Conservation (phyloP, 2,888 invertebrate species). For the Myopa testacea region DNA sequence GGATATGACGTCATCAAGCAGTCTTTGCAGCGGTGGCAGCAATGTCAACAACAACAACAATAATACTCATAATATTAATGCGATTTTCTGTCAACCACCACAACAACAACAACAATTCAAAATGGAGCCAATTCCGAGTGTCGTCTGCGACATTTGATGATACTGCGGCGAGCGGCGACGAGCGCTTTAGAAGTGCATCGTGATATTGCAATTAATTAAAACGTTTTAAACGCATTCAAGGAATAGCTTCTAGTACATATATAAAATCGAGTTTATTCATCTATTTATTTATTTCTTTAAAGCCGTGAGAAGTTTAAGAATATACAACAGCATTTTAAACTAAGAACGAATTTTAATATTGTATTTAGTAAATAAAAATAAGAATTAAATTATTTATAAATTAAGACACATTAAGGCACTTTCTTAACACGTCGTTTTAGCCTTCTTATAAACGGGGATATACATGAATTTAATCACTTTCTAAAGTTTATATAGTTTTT, state of each 20-base stretch:
- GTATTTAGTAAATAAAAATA: neutral
- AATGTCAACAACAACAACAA: constrained; percentile 29
- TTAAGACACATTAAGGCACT: constrained; percentile 17
- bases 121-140: constrained; percentile 54
- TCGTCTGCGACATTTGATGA: constrained; percentile 51
- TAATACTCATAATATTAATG: constrained; percentile 41
- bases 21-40: constrained; percentile 15
- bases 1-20: constrained; percentile 31
- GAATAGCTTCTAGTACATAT: too few relatives aligned
- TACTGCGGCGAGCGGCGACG: neutral
- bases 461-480: neutral
- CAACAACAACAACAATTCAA: constrained; percentile 52
- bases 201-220: too few relatives aligned
- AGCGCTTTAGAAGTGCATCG: neutral
- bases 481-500: neutral
- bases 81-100: constrained; percentile 39
- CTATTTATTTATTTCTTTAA: too few relatives aligned
- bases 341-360: constrained; percentile 24
- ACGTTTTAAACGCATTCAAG: neutral
- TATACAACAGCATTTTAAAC: neutral
- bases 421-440: neutral
- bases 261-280: too few relatives aligned
- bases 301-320: too few relatives aligned
- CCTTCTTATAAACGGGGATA: too few relatives aligned
- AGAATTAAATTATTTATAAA: neutral